Percentiles rank a stretch among this genome's conserved stretches.
phyloP scores from a whole-genome alignment of 2,888 invertebrate genomes.

The Drosophila eohydei region DNA sequence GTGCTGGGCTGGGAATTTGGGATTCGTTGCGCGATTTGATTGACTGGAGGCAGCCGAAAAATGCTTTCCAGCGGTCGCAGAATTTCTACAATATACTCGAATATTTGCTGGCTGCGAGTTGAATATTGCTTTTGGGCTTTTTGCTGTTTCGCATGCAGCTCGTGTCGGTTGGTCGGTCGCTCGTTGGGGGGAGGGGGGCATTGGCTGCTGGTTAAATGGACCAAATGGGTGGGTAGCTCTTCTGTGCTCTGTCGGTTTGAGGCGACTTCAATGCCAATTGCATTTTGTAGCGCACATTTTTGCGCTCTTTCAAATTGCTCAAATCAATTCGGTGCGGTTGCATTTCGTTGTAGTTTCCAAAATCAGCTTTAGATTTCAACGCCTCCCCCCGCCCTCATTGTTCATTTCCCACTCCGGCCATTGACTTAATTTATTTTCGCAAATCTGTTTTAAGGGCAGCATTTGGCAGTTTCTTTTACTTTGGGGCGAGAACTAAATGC shows the following conservation, averaged over 20 bases:
- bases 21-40: constrained; percentile 53
- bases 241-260: constrained; percentile 23
- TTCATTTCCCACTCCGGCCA: constrained; percentile 29
- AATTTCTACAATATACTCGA: constrained; percentile 50
- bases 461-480: constrained; percentile 14
- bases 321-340: constrained; percentile 78
- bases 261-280: constrained; percentile 58
- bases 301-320: constrained; percentile 65
- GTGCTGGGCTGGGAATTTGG: constrained; percentile 20
- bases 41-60: constrained; percentile 50
- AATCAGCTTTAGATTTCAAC: constrained; percentile 44
- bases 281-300: constrained; percentile 66
- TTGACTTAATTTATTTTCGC: constrained; percentile 66
- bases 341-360: constrained; percentile 45
- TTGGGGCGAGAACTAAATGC: background rate
- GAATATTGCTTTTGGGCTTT: constrained; percentile 62
- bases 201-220: constrained; percentile 14
- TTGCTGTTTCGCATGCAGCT: constrained; percentile 62
- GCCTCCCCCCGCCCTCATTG: background rate
- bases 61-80: constrained; percentile 36
- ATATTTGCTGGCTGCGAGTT: constrained; percentile 45
- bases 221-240: constrained; percentile 11
- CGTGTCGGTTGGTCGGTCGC: too few species aligned
- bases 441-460: constrained; percentile 40
- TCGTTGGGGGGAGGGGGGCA: background rate